Evolutionary conservation across 1,140 invertebrate species (phyloP).

Genomic region (Drosophila mayri): DNA sequence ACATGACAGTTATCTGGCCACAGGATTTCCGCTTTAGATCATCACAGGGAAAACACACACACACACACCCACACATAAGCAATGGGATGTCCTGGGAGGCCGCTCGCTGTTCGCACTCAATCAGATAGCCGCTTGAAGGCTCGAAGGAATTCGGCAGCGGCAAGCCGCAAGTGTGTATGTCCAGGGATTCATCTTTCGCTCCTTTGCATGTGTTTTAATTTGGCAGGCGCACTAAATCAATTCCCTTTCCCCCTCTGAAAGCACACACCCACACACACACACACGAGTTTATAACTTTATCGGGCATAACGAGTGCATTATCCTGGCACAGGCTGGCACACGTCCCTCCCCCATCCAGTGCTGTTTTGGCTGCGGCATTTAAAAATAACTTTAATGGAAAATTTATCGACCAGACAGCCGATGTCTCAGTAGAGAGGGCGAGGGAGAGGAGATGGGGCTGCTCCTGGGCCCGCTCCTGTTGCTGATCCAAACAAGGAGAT

Average conservation of each 20-base stretch:
- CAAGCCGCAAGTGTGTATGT: slow-evolving; percentile 49
- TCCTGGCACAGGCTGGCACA: slow-evolving; percentile 78
- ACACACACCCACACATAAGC: slow-evolving; percentile 42
- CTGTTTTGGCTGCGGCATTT: slow-evolving; percentile 79
- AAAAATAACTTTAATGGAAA: slow-evolving; percentile 85
- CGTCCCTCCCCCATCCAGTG: slow-evolving; percentile 36
- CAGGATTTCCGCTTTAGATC: slow-evolving; percentile 84
- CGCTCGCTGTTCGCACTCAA: slow-evolving; percentile 80
- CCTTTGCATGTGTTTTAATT: slow-evolving; percentile 60
- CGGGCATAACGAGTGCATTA: slow-evolving; percentile 81
- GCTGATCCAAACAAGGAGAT: slow-evolving; percentile 63
- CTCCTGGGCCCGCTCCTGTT: slow-evolving; percentile 27
- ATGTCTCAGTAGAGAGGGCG: neutral
- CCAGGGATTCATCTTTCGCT: slow-evolving; percentile 2
- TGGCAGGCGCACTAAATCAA: slow-evolving; percentile 75
- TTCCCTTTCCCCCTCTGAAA: slow-evolving; percentile 18
- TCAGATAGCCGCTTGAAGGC: slow-evolving; percentile 63
- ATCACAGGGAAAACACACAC: slow-evolving; percentile 64
- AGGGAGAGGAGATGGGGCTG: slow-evolving; percentile 4
- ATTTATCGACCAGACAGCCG: slow-evolving; percentile 78
- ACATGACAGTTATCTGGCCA: slow-evolving; percentile 79
- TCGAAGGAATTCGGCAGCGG: slow-evolving; percentile 65
- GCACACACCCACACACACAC: slow-evolving; percentile 17
- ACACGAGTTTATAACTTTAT: slow-evolving; percentile 81
- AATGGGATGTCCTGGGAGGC: slow-evolving; percentile 37